phyloP scores from a whole-genome alignment of 2,113 vertebrate species.

The Cathartes aura region DNA sequence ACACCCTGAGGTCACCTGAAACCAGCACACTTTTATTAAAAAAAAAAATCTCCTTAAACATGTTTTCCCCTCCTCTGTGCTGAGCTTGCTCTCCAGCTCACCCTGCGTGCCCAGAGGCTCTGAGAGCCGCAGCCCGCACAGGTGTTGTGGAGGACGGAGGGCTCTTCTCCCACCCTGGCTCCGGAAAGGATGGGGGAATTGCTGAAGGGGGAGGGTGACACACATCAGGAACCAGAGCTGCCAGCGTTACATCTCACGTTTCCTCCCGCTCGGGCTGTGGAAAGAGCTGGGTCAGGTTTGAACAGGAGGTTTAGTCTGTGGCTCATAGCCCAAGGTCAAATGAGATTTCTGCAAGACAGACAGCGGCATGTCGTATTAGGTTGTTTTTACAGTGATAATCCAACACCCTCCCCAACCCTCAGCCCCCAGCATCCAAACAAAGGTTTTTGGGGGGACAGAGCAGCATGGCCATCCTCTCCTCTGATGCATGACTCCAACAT shows the following conservation, averaged over 20 bases:
- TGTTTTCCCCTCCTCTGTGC: slow-evolving; percentile 20
- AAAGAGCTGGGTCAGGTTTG: slow-evolving; percentile 60
- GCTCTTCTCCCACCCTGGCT: slow-evolving; percentile 59
- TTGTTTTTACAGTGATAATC: neutral
- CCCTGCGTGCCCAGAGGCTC: slow-evolving; percentile 73
- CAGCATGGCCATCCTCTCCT: neutral
- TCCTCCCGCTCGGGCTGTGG: slow-evolving; percentile 9
- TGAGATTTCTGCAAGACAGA: slow-evolving; percentile 46
- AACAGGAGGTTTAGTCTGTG: slow-evolving; percentile 61
- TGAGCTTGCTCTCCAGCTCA: slow-evolving; percentile 65
- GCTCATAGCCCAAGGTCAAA: slow-evolving; percentile 61
- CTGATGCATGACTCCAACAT: neutral
- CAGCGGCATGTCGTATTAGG: neutral
- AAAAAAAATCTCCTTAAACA: neutral
- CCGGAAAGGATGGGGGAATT: slow-evolving; percentile 66
- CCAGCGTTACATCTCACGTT: slow-evolving; percentile 73
- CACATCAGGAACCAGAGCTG: slow-evolving; percentile 60
- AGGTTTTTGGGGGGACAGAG: neutral
- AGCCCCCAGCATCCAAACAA: neutral
- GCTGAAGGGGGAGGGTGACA: slow-evolving; percentile 44
- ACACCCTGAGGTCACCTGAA: slow-evolving; percentile 70
- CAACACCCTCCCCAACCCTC: neutral
- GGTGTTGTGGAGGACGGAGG: slow-evolving; percentile 48
- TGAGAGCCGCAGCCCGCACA: slow-evolving; percentile 38
- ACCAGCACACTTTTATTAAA: slow-evolving; percentile 60